Conservation (phyloP, 2,113 vertebrate species). For the Xiphorhynchus elegans region DNA sequence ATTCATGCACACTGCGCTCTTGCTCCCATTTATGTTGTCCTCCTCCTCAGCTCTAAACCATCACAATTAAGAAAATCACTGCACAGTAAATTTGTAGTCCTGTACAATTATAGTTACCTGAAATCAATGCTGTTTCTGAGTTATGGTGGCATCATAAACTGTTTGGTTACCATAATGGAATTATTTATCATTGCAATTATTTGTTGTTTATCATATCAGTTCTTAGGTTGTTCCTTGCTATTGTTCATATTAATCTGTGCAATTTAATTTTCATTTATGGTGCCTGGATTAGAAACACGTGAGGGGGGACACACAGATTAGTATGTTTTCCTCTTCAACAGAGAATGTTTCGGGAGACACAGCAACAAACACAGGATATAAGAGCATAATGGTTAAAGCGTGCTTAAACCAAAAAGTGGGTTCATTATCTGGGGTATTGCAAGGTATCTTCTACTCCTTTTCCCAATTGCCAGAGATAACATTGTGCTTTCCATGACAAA, state of each 20-base stretch:
- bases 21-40: neutral
- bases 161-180: neutral
- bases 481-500: neutral
- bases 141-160: neutral
- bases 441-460: neutral
- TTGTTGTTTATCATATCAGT: conserved; percentile 4
- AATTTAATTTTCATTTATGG: neutral
- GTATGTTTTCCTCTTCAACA: neutral
- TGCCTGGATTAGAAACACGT: neutral
- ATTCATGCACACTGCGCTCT: neutral
- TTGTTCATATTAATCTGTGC: neutral
- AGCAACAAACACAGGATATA: neutral
- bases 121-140: neutral
- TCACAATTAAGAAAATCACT: neutral
- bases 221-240: neutral
- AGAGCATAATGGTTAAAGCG: neutral
- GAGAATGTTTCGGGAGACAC: neutral
- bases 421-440: neutral
- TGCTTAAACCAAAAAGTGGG: neutral
- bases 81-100: neutral
- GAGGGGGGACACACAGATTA: neutral
- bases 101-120: neutral
- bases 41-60: neutral
- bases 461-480: neutral
- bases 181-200: conserved; percentile 15